Conservation (phyloP, 2,113 vertebrate species). For the Sterrhoptilus dennistouni region DNA sequence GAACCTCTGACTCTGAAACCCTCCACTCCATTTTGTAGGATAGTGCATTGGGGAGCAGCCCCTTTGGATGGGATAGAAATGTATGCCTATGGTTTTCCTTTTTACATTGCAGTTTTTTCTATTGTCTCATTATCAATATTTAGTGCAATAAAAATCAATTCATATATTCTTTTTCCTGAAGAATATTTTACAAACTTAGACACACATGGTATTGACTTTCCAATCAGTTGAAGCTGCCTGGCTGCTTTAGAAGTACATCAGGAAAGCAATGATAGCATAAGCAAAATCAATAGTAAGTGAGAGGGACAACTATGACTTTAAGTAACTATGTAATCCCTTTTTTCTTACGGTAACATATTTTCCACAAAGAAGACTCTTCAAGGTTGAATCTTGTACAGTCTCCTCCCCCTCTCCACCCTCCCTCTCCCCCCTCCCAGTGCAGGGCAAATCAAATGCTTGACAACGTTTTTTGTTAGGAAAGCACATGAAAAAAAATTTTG, state of each 20-base stretch:
- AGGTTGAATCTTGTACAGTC: constrained; percentile 10
- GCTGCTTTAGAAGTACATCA: background rate
- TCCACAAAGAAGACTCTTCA: constrained; percentile 16
- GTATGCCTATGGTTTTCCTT: background rate
- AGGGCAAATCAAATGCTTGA: background rate
- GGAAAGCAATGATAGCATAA: background rate
- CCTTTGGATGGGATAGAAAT: background rate
- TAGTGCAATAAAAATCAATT: background rate
- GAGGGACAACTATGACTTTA: background rate
- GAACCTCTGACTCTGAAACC: fast-evolving
- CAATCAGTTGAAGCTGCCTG: background rate
- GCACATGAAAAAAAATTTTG: constrained; percentile 46
- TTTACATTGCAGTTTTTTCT: background rate
- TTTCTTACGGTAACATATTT: background rate
- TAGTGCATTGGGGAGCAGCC: background rate
- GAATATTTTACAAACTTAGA: background rate
- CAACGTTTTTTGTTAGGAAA: constrained; percentile 57
- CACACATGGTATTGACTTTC: background rate
- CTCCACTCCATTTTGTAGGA: background rate
- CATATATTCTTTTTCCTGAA: background rate
- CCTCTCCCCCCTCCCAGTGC: too few species aligned
- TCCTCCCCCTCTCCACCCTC: background rate
- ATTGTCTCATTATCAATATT: background rate
- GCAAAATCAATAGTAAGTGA: background rate
- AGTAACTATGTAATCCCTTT: background rate